Evolutionary conservation across 2,113 vertebrate genomes (phyloP), one percentile per base, ranked within the genome.

Genomic region (Platichthys flesus): DNA sequence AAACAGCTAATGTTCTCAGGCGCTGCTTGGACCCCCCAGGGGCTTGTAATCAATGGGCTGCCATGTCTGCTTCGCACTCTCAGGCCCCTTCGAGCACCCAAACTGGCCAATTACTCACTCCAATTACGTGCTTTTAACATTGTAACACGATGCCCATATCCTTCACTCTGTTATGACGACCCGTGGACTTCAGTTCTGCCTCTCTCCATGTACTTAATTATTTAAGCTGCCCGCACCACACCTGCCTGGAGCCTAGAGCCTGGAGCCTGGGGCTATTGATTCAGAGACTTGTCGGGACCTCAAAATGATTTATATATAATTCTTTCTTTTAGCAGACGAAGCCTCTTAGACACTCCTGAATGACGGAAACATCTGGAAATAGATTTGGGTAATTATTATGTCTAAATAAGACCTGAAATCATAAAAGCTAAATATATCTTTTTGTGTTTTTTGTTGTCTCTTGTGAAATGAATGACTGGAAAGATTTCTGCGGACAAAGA

Each of bases 401-500:
- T 47, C 14, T 55, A 28, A 35, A 47, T 49, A 15, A 54, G 52
- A 47, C 3, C 31, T n/a, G 49, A 3, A 71, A 20, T 20, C 47
- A 15, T 69, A 7, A 61, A 59, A 59, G 20, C 49, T 74, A 58
- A 78, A 21, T 3, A 7, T 65, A 3, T 60, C 20, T 57, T 62
- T 69, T 47, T 62, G 40, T 23, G 23, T 45, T 47, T 73, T 78
- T 58, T 79, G 13, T 71, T 66, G 63, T 75, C 74, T 75, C 72
- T 49, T 67, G 62, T 71, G n/a, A 86, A 81, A 67, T 71, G 79
- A 20, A 72, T 71, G 61, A 61, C 26, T 60, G 85, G 37, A 60
- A 79, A 95, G 94, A 95, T 95, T 85, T 94, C 94, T 9, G 84
- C 92, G 0, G 94, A 94, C 87, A 88, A 67, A 82, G 93, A 94